Conservation (phyloP, 2,888 invertebrate species). For the Rutpela maculata region DNA sequence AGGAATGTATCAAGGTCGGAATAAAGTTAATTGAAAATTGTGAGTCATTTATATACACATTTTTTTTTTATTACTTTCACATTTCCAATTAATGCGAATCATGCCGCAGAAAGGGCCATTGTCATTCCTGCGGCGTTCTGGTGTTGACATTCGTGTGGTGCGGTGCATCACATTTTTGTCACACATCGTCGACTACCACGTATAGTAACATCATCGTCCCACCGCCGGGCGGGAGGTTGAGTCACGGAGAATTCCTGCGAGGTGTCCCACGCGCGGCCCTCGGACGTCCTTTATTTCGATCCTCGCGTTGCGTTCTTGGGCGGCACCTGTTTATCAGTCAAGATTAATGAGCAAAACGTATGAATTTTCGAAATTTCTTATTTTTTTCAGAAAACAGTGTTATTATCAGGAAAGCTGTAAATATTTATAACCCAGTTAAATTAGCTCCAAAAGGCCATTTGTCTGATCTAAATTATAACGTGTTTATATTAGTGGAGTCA, state of each 20-base stretch:
- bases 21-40: conserved; percentile 1
- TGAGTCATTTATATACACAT: conserved; percentile 26
- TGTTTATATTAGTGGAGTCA: too few species aligned
- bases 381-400: too few species aligned
- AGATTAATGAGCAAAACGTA: neutral
- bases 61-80: conserved; percentile 16
- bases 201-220: conserved; percentile 15
- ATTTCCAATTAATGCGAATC: neutral
- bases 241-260: conserved; percentile 20
- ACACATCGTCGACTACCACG: conserved; percentile 22
- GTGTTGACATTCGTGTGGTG: conserved; percentile 6
- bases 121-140: neutral
- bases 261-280: conserved; percentile 18
- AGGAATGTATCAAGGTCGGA: conserved; percentile 22
- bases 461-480: too few species aligned
- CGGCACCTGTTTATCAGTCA: neutral
- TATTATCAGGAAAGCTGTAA: too few species aligned
- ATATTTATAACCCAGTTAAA: too few species aligned
- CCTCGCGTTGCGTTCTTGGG: neutral
- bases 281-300: conserved; percentile 21
- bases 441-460: too few species aligned
- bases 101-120: neutral
- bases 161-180: conserved; percentile 3
- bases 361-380: too few species aligned
- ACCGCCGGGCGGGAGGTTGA: conserved; percentile 20